Evolutionary conservation across 2,113 vertebrate species (phyloP).

Genomic region (Centropus unirufus): DNA sequence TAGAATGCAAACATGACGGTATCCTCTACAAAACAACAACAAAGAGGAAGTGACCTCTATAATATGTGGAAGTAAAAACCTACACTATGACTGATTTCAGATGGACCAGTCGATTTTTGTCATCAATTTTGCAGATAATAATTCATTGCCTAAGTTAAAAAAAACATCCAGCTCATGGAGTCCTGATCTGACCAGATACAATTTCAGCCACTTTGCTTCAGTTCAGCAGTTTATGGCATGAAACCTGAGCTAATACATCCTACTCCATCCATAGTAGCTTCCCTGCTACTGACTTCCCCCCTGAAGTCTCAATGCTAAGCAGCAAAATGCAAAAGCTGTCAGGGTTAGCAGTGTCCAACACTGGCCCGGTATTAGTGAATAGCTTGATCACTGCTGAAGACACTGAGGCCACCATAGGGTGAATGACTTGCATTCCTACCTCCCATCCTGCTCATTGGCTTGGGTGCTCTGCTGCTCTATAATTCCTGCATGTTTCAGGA

Average conservation of each 20-base stretch:
- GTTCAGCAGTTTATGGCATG: not conserved
- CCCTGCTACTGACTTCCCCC: not conserved
- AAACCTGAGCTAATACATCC: not conserved
- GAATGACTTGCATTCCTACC: not conserved
- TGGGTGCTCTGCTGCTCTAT: not conserved
- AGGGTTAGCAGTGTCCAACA: not conserved
- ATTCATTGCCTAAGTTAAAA: not conserved
- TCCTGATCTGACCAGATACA: not conserved
- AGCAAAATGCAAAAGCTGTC: not conserved
- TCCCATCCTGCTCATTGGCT: not conserved
- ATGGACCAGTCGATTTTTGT: not conserved
- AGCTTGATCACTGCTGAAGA: not conserved
- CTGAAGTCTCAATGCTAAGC: not conserved
- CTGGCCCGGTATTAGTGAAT: fast-evolving
- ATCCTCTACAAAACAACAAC: not conserved
- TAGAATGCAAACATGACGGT: not conserved
- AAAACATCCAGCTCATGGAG: not conserved
- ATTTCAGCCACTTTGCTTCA: not conserved
- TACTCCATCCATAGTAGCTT: not conserved
- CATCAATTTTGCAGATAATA: not conserved
- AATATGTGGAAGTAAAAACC: not conserved
- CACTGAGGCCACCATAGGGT: not conserved
- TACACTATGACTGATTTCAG: not conserved
- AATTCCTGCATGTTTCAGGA: not conserved
- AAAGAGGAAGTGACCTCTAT: not conserved